Evolutionary conservation across 92 coral and sea anemone genomes (phyloP), one percentile per base, ranked within the genome.

Genomic region (Ricordea florida): DNA sequence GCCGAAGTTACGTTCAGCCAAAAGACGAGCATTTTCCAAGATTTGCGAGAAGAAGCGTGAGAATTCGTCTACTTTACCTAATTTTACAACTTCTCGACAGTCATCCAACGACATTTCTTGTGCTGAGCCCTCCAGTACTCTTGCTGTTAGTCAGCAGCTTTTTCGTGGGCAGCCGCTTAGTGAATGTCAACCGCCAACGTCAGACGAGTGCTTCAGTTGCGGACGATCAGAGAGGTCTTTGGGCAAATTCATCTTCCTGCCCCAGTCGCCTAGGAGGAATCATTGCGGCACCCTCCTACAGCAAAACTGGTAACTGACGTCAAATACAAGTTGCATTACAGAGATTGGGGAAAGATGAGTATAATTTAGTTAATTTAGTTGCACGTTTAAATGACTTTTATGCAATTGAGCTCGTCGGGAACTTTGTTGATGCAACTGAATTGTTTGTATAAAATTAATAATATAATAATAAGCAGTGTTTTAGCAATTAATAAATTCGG

Each of bases 81-180:
- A 2, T 46, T 31, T 2, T 58, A 15, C 46, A 58, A 58, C 13
- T 58, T 32, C 13, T 28, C 14, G 26, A 6, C 66, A 6, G 24
- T 7, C 24, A 58, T 2, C 44, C 17, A 33, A 45, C 11, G 44
- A 58, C 3, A 45, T 3, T 58, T 17, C 44, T n/a, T 58, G 27
- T 58, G 15, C 66, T 58, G 66, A 24, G 17, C 24, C 66, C 18
- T 32, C 44, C 44, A 34, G 11, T 33, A 14, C 43, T 31, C 26
- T 17, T 50, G 13, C 58, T 50, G 30, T 20, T 50, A 50, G 26
- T 50, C 58, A 50, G 58, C 58, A 20, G 30, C 11, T 50, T 50
- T 50, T 50, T 58, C 66, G 44, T 18, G 30, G 23, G 29, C 56
- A 68, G 62, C 44, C 78, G 52, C 56, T 71, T 71, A 51, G 78